phyloP scores from a whole-genome alignment of 2,888 invertebrate species.

The Eueremaeus valkanovi region DNA sequence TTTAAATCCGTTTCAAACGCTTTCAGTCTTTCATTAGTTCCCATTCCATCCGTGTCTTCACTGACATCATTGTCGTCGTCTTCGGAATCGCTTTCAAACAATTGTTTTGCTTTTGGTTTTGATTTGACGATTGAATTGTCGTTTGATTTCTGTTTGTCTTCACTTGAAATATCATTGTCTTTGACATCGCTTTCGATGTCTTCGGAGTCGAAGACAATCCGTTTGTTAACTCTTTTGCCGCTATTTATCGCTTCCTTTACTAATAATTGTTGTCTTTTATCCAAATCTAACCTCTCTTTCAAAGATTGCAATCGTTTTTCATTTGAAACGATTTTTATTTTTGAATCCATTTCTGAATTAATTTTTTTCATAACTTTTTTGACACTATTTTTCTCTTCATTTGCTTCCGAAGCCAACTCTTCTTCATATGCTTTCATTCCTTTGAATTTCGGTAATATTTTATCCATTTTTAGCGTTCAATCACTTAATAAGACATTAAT shows the following conservation, averaged over 20 bases:
- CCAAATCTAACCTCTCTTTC: slow-evolving; percentile 10
- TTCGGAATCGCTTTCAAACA: slow-evolving; percentile 30
- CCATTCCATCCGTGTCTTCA: slow-evolving; percentile 21
- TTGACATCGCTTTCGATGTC: neutral
- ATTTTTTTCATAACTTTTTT: too few species aligned
- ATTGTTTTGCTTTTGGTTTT: neutral
- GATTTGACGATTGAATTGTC: neutral
- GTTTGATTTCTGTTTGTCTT: neutral
- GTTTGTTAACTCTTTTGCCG: slow-evolving; percentile 9
- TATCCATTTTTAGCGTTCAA: slow-evolving; percentile 1
- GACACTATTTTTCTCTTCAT: neutral
- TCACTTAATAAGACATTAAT: too few species aligned
- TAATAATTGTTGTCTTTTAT: slow-evolving; percentile 2
- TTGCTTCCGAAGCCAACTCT: neutral
- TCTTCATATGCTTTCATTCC: slow-evolving; percentile 22
- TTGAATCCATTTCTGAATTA: neutral
- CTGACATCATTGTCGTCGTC: slow-evolving; percentile 13
- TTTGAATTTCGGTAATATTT: slow-evolving; percentile 16
- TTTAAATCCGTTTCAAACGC: slow-evolving; percentile 2
- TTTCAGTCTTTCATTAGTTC: neutral
- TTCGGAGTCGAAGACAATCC: slow-evolving; percentile 18
- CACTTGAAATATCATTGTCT: neutral
- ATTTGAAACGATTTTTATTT: neutral
- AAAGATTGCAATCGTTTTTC: slow-evolving; percentile 10
- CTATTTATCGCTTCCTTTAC: slow-evolving; percentile 12